phyloP scores from a whole-genome alignment of 2,888 invertebrate genomes.

The Parnassius smintheus region DNA sequence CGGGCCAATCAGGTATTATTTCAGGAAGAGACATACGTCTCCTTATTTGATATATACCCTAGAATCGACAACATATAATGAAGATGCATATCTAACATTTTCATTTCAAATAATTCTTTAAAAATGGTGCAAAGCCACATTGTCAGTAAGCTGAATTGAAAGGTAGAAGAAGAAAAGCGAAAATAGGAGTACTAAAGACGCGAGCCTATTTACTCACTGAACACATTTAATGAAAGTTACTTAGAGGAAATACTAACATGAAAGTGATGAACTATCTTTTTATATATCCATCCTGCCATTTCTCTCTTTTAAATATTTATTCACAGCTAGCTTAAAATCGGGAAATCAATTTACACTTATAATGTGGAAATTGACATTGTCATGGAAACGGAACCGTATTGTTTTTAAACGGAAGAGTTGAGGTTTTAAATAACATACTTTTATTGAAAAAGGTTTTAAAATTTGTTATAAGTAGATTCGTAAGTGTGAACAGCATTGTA shows the following conservation, averaged over 20 bases:
- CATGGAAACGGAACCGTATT: constrained; percentile 24
- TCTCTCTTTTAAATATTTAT: constrained; percentile 19
- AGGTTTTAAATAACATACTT: not conserved
- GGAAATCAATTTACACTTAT: constrained; percentile 14
- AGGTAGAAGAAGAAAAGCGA: constrained; percentile 11
- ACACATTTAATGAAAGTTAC: not conserved
- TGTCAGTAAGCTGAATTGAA: constrained; percentile 31
- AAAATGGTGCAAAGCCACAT: constrained; percentile 37
- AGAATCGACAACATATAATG: constrained; percentile 75
- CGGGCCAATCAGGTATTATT: constrained; percentile 90
- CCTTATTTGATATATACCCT: constrained; percentile 85
- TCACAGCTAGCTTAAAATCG: constrained; percentile 14
- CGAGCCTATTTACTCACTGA: not conserved
- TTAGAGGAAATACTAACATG: constrained; percentile 45
- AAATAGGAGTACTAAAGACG: not conserved
- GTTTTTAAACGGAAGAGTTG: not conserved
- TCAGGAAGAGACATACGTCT: constrained; percentile 85
- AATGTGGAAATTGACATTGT: constrained; percentile 22
- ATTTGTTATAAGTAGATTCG: not conserved
- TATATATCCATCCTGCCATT: constrained; percentile 57
- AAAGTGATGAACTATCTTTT: constrained; percentile 47
- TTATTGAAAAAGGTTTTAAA: not conserved
- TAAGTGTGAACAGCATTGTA: constrained; percentile 27
- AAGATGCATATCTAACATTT: constrained; percentile 45
- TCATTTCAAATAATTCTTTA: constrained; percentile 9